These are phyloP conservation scores for Globodera ellingtonae DNA, from an alignment of 1,140 invertebrate genomes.

Conservation along the genomic window DNA sequence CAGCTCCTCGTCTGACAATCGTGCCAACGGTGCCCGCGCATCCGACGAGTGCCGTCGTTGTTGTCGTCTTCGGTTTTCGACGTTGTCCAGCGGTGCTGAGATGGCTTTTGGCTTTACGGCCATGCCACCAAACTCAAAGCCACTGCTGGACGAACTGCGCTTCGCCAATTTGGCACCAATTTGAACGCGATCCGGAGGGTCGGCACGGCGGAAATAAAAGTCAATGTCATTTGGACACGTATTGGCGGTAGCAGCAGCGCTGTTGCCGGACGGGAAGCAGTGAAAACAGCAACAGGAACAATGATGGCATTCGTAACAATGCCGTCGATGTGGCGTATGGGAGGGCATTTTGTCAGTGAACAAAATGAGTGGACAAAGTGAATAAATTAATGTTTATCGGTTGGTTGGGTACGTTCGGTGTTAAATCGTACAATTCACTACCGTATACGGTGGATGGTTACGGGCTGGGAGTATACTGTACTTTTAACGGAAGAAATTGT, in stretches of 20 bases:
- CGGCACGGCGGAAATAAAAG: neutral
- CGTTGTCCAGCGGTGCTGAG: neutral
- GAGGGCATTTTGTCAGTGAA: neutral
- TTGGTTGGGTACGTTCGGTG: too few relatives aligned
- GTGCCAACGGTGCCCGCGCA: slow-evolving; percentile 16
- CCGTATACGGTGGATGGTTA: too few relatives aligned
- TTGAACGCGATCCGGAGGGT: neutral
- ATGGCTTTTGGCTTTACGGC: neutral
- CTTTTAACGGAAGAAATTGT: too few relatives aligned
- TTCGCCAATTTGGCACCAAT: slow-evolving; percentile 16
- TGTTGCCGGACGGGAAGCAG: neutral
- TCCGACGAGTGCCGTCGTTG: neutral
- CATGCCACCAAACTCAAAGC: neutral
- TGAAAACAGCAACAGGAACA: slow-evolving; percentile 8
- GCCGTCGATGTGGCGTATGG: neutral
- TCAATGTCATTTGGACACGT: neutral
- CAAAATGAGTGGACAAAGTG: too few relatives aligned
- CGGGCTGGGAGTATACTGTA: too few relatives aligned
- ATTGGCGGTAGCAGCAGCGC: neutral
- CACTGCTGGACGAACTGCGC: neutral
- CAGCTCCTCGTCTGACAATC: slow-evolving; percentile 26
- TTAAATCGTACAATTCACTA: neutral
- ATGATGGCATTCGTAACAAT: neutral
- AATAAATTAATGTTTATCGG: too few relatives aligned
- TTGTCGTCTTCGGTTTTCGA: neutral